Percentiles rank a stretch among this genome's conserved stretches.
These are phyloP conservation scores for Geococcyx californianus DNA, from an alignment of 2,113 vertebrate species.

Conservation along the genomic window DNA sequence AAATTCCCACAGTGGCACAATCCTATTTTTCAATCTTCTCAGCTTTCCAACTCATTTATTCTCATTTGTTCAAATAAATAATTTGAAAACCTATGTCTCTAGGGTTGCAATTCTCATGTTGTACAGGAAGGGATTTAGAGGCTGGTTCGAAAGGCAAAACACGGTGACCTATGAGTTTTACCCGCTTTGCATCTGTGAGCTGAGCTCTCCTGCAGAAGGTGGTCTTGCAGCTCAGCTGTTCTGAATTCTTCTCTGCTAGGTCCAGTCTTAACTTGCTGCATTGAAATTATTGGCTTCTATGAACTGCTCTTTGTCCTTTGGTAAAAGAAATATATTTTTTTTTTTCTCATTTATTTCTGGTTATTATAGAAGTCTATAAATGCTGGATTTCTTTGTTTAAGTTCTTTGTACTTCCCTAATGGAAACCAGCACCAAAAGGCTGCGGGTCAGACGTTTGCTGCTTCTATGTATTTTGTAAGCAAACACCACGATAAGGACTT, in stretches of 20 bases:
- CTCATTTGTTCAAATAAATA: neutral
- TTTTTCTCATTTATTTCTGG: neutral
- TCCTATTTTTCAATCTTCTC: neutral
- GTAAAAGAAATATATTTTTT: neutral
- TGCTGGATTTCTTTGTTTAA: neutral
- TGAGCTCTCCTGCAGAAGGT: neutral
- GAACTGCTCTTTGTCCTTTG: neutral
- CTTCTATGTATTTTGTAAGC: neutral
- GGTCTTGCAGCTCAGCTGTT: neutral
- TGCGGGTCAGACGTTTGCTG: neutral
- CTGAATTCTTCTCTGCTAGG: neutral
- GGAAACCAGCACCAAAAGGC: neutral
- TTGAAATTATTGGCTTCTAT: neutral
- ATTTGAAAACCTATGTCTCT: neutral
- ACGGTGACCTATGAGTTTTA: neutral
- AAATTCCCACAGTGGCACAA: neutral
- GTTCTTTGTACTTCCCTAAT: neutral
- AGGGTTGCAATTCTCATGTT: neutral
- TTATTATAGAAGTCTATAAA: neutral
- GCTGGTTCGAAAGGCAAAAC: neutral
- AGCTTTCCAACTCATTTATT: neutral
- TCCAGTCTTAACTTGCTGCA: neutral
- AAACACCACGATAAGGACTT: neutral
- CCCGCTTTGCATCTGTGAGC: neutral
- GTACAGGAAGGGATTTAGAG: neutral